Base-by-base conservation (phyloP, 2,113 vertebrate genomes). In the Lonchura striata region DNA sequence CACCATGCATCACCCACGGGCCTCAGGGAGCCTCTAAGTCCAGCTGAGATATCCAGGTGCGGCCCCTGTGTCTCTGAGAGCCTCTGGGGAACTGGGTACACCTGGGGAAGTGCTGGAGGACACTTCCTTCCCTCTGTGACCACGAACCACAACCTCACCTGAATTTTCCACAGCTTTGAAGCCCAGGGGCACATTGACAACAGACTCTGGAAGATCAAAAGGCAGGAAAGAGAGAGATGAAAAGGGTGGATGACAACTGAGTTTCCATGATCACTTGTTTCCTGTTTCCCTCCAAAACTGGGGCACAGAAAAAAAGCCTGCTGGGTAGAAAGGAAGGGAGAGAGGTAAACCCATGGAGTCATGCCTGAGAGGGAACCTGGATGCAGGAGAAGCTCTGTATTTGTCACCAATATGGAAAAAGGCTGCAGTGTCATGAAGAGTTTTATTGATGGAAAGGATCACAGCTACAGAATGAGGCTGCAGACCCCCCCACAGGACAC, bases 391-490 rank as follows among this genome's bases (percentile, higher is more conserved):
- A 80, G 15, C 18, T 53, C 33, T 57, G 35, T 18, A 22, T 82
- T 78, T 76, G 64, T 42, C 66, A 82, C 10, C 35, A 92, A 11
- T 0, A 74, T 8, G 13, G 44, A 69, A 83, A 83, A 57, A 70
- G 30, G 66, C 35, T 44, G 71, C 54, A 61, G 49, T 82, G 14
- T 61, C 53, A 83, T 3, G 50, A 70, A 77, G 33, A 7, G 3
- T 33, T 97, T 98, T 98, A 97, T 98, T 96, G 91, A 88, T 4
- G 46, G 81, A 86, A 81, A 77, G 41, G 11, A 80, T 90, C 85
- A 94, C 80, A 92, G 25, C 66, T 60, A 90, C 52, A 60, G 12
- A 82, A 50, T 6, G 42, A 71, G 64, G 50, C 91, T 65, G 50
- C 57, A 77, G 42, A 80, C 6, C 5, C 46, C 30, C 78, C 70